These are phyloP conservation scores for Tillus elongatus DNA, from an alignment of 2,888 invertebrate species.

Conservation along the genomic window DNA sequence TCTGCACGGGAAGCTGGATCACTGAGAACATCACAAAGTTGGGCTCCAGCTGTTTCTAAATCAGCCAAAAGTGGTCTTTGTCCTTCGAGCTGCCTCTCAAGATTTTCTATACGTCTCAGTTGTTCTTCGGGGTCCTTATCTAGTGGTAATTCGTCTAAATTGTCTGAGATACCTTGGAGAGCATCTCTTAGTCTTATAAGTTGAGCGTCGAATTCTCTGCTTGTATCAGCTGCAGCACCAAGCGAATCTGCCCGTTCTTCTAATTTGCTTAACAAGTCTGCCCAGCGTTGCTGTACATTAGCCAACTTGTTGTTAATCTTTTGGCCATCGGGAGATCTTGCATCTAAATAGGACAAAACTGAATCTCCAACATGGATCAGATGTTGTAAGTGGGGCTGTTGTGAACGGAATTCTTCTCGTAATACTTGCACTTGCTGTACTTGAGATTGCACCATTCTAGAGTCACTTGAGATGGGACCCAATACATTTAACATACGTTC, in stretches of 20 bases:
- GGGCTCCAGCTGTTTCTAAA: slow-evolving; percentile 81
- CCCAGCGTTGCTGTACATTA: slow-evolving; percentile 68
- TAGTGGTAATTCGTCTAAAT: slow-evolving; percentile 69
- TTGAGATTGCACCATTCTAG: slow-evolving; percentile 90
- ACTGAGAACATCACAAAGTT: slow-evolving; percentile 75
- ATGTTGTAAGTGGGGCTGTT: slow-evolving; percentile 82
- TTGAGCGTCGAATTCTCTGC: slow-evolving; percentile 86
- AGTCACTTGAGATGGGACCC: slow-evolving; percentile 93
- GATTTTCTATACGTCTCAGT: slow-evolving; percentile 74
- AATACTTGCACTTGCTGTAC: slow-evolving; percentile 91
- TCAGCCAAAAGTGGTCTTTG: slow-evolving; percentile 82
- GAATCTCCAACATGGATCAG: slow-evolving; percentile 72
- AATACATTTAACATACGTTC: slow-evolving; percentile 92
- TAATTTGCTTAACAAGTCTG: slow-evolving; percentile 63
- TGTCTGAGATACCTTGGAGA: slow-evolving; percentile 78
- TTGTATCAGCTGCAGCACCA: slow-evolving; percentile 86
- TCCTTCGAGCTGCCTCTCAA: slow-evolving; percentile 81
- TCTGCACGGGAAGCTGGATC: slow-evolving; percentile 87
- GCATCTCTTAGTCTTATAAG: slow-evolving; percentile 75
- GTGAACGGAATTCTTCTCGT: slow-evolving; percentile 87
- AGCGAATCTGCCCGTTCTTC: slow-evolving; percentile 83
- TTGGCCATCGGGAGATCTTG: slow-evolving; percentile 52
- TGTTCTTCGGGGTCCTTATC: slow-evolving; percentile 82
- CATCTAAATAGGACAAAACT: slow-evolving; percentile 52
- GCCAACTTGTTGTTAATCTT: slow-evolving; percentile 63